Percentiles rank a stretch among this genome's conserved stretches.
Evolutionary conservation across 2,797 vertebrate species (phyloP).

Genomic region (Sebastes hopkinsi): DNA sequence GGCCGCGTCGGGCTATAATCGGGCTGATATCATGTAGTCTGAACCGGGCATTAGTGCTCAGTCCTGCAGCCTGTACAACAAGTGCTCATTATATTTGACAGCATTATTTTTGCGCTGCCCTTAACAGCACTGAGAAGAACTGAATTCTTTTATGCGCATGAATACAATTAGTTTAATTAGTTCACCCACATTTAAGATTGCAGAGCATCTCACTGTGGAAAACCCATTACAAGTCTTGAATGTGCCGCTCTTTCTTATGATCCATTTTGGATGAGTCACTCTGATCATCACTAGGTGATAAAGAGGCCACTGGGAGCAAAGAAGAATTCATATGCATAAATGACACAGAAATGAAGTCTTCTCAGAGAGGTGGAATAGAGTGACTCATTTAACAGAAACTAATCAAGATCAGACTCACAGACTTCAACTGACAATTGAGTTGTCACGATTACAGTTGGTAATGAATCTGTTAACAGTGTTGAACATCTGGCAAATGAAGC

Average conservation of each 20-base stretch:
- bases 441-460: constrained; percentile 21
- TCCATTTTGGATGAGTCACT: constrained; percentile 50
- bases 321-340: constrained; percentile 55
- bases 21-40: too few species aligned
- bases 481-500: constrained; percentile 38
- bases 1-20: too few species aligned
- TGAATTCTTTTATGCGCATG: constrained; percentile 40
- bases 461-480: constrained; percentile 25
- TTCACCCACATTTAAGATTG: constrained; percentile 48
- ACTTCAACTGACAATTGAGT: constrained; percentile 33
- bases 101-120: constrained; percentile 42
- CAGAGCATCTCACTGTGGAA: constrained; percentile 43
- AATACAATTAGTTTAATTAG: constrained; percentile 66
- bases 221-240: constrained; percentile 46
- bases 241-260: constrained; percentile 35
- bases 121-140: constrained; percentile 26
- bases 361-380: constrained; percentile 48
- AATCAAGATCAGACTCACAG: constrained; percentile 36
- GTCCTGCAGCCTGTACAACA: constrained; percentile 15
- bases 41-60: neutral
- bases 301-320: constrained; percentile 38
- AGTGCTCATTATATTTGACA: constrained; percentile 47
- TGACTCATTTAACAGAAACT: constrained; percentile 42
- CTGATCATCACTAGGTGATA: constrained; percentile 59
- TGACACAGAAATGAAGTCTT: constrained; percentile 45